These are phyloP conservation scores for Diaperis boleti DNA, from an alignment of 2,888 invertebrate species.

Conservation along the genomic window DNA sequence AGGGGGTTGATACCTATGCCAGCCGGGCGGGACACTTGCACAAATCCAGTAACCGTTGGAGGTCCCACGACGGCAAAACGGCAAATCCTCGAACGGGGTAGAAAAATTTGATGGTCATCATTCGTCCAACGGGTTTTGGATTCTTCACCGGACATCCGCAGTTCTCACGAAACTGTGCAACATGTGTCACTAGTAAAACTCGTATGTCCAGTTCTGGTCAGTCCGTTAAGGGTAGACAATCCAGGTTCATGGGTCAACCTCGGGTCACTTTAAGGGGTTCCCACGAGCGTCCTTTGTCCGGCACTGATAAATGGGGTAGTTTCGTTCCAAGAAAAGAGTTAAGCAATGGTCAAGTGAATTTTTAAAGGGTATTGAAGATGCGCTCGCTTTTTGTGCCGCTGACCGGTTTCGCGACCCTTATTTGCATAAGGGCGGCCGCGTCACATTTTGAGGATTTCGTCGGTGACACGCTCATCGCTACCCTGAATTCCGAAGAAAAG, in stretches of 20 bases:
- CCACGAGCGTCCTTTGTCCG: slow-evolving; percentile 57
- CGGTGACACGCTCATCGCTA: slow-evolving; percentile 11
- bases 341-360: slow-evolving; percentile 58
- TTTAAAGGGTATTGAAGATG: slow-evolving; percentile 54
- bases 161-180: slow-evolving; percentile 52
- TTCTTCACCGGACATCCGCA: slow-evolving; percentile 52
- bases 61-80: slow-evolving; percentile 25
- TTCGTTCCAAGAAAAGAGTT: slow-evolving; percentile 48
- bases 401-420: slow-evolving; percentile 51
- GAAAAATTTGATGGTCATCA: slow-evolving; percentile 41
- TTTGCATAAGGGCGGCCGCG: slow-evolving; percentile 45
- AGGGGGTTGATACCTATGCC: not conserved
- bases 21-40: not conserved
- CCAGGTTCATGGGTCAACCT: slow-evolving; percentile 56
- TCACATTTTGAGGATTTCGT: slow-evolving; percentile 32
- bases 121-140: slow-evolving; percentile 36
- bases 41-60: slow-evolving; percentile 16
- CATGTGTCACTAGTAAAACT: slow-evolving; percentile 60
- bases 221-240: slow-evolving; percentile 60
- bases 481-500: slow-evolving; percentile 2
- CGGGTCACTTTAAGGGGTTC: slow-evolving; percentile 58
- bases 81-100: slow-evolving; percentile 32
- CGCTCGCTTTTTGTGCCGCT: slow-evolving; percentile 48
- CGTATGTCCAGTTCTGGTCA: slow-evolving; percentile 64
- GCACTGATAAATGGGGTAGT: slow-evolving; percentile 53